Percentiles rank a stretch among this genome's conserved stretches.
phyloP scores from a whole-genome alignment of 2,113 vertebrate genomes.

The Menura novaehollandiae region DNA sequence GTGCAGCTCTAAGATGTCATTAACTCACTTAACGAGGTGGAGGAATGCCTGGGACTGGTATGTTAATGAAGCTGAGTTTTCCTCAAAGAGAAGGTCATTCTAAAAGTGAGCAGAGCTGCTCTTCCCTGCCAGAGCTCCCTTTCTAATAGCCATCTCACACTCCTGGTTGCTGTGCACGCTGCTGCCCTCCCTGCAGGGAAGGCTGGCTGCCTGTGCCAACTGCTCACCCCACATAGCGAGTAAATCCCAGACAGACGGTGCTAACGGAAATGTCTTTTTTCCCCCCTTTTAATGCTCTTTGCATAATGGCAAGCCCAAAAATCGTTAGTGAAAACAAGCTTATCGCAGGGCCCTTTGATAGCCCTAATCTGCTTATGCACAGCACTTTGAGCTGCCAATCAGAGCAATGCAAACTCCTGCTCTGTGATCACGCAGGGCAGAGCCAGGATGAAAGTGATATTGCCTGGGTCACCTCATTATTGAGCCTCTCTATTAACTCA shows the following conservation, averaged over 20 bases:
- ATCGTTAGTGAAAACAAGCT: slow-evolving; percentile 66
- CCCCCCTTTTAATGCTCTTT: slow-evolving; percentile 60
- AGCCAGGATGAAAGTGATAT: slow-evolving; percentile 57
- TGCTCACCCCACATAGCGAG: slow-evolving; percentile 21
- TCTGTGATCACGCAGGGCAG: slow-evolving; percentile 50
- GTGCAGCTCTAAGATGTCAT: not conserved
- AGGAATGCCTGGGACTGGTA: slow-evolving; percentile 10
- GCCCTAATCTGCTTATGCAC: slow-evolving; percentile 66
- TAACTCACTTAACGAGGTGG: slow-evolving; percentile 33
- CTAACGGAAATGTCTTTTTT: slow-evolving; percentile 48
- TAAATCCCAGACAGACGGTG: slow-evolving; percentile 61
- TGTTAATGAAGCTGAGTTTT: slow-evolving; percentile 46
- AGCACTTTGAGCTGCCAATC: slow-evolving; percentile 66
- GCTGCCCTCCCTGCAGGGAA: slow-evolving; percentile 8
- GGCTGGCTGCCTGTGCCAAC: slow-evolving; percentile 33
- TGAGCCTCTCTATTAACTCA: slow-evolving; percentile 23
- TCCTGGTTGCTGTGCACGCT: not conserved
- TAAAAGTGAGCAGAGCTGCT: slow-evolving; percentile 6
- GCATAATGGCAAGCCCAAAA: slow-evolving; percentile 64
- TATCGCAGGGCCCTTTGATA: slow-evolving; percentile 65
- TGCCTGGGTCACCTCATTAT: slow-evolving; percentile 61
- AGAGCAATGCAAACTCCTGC: slow-evolving; percentile 25
- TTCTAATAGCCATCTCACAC: slow-evolving; percentile 31
- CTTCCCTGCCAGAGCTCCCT: slow-evolving; percentile 7
- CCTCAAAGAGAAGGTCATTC: slow-evolving; percentile 53